Conservation (phyloP, 2,113 vertebrate species). For the Istiophorus platypterus region DNA sequence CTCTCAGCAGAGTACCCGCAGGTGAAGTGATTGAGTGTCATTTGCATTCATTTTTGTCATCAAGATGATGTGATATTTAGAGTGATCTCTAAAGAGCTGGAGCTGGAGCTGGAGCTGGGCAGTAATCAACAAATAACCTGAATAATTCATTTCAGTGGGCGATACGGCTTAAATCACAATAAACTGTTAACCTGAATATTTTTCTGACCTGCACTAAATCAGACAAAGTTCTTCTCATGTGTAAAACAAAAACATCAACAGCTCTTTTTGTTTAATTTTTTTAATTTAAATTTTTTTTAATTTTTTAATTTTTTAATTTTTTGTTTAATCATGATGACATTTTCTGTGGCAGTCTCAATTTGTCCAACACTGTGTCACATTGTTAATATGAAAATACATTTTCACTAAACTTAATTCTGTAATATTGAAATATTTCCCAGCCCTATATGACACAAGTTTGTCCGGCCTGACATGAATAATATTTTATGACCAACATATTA, state of each 20-base stretch:
- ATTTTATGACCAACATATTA: background rate
- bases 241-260: background rate
- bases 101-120: background rate
- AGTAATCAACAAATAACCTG: background rate
- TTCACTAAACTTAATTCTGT: background rate
- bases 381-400: background rate
- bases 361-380: background rate
- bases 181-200: too few relatives aligned
- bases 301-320: too few relatives aligned
- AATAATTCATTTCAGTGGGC: background rate
- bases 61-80: background rate
- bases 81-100: background rate
- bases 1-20: background rate
- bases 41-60: conserved; percentile 19
- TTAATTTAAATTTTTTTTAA: too few relatives aligned
- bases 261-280: background rate
- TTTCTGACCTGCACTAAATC: too few relatives aligned
- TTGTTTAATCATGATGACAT: background rate
- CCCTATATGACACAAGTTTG: background rate
- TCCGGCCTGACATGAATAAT: background rate
- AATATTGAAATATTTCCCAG: background rate
- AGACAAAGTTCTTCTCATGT: background rate
- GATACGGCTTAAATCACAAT: too few relatives aligned
- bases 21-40: background rate
- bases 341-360: background rate